Percentiles rank a stretch among this genome's conserved stretches.
phyloP scores from a whole-genome alignment of 2,888 invertebrate genomes.

The Ctena decussata region DNA sequence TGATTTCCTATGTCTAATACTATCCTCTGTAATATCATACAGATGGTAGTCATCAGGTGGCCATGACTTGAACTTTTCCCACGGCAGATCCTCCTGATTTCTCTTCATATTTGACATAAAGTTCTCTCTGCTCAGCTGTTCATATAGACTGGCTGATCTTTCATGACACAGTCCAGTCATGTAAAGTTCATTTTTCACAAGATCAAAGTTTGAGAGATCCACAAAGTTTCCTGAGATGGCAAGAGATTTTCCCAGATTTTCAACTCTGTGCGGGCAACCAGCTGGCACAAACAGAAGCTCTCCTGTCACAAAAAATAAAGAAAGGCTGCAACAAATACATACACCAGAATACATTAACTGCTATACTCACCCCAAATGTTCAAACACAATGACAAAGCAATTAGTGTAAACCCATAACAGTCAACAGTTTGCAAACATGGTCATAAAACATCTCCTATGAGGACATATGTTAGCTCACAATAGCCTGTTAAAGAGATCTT shows the following conservation, averaged over 20 bases:
- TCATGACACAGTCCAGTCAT: conserved; percentile 77
- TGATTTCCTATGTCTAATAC: conserved; percentile 19
- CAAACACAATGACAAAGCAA: no score
- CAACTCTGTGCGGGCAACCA: conserved; percentile 83
- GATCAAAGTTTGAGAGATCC: conserved; percentile 78
- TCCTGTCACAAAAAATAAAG: conserved; percentile 68
- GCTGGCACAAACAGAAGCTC: conserved; percentile 84
- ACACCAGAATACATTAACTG: no score
- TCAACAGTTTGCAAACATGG: no score
- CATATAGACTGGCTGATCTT: conserved; percentile 71
- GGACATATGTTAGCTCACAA: no score
- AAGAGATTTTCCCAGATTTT: conserved; percentile 79
- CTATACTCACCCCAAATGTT: no score
- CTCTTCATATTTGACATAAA: conserved; percentile 64
- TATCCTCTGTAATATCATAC: conserved; percentile 53
- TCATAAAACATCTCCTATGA: no score
- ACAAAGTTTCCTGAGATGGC: conserved; percentile 86
- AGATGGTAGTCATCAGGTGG: conserved; percentile 42
- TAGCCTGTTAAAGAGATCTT: no score
- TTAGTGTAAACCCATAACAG: no score
- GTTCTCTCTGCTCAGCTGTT: conserved; percentile 65
- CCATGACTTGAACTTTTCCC: conserved; percentile 68
- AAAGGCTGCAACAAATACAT: no score
- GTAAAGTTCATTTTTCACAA: conserved; percentile 77
- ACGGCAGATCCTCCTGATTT: conserved; percentile 62